Evolutionary conservation across 2,888 invertebrate genomes (phyloP).

Genomic region (Zygogramma bicolorata): DNA sequence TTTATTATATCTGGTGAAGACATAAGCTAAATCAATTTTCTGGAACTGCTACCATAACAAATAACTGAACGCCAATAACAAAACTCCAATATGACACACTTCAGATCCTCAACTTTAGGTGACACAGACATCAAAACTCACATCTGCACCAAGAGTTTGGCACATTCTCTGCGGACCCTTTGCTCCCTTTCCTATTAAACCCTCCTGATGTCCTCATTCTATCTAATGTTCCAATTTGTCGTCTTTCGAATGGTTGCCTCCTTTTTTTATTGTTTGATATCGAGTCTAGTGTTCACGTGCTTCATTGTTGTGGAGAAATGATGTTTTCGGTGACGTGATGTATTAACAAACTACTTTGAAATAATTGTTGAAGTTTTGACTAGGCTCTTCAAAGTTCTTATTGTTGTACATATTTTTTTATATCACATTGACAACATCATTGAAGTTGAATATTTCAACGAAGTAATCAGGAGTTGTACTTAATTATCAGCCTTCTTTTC

Average conservation of each 20-base stretch:
- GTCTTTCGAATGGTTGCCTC: constrained; percentile 42
- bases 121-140: constrained; percentile 65
- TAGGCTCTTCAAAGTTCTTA: too few relatives aligned
- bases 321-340: background rate
- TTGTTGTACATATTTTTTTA: too few relatives aligned
- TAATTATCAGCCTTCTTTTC: too few relatives aligned
- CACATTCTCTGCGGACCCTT: constrained; percentile 41
- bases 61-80: constrained; percentile 61
- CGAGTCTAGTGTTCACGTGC: constrained; percentile 4
- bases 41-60: constrained; percentile 56
- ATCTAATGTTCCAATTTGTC: constrained; percentile 52
- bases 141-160: constrained; percentile 51
- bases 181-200: constrained; percentile 38
- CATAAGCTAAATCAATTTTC: constrained; percentile 49
- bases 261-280: constrained; percentile 41
- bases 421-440: too few relatives aligned
- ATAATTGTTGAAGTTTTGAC: too few relatives aligned
- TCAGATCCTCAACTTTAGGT: constrained; percentile 62
- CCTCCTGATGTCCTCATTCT: constrained; percentile 46
- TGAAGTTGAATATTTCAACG: too few relatives aligned
- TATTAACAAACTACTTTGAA: background rate
- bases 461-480: too few relatives aligned
- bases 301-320: constrained; percentile 24
- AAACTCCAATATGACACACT: constrained; percentile 65
- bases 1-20: constrained; percentile 42